Percentiles rank a stretch among this genome's conserved stretches.
Conservation (phyloP, 2,888 invertebrate genomes). For the Neoascia interrupta region DNA sequence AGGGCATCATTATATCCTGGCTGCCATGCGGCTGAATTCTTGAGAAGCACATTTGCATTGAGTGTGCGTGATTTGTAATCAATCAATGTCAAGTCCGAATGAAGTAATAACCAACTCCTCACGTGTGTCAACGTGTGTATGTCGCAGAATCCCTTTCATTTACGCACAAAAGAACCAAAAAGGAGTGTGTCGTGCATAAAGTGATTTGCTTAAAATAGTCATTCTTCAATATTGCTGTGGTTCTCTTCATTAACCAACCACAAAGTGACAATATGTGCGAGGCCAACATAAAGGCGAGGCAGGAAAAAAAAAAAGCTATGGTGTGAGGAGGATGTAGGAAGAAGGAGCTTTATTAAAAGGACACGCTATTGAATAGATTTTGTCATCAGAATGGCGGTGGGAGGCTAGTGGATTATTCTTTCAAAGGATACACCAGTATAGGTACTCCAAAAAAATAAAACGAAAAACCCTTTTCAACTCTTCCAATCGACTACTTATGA, state of each 20-base stretch:
- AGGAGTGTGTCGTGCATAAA: conserved; percentile 38
- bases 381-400: conserved; percentile 40
- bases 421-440: conserved; percentile 45
- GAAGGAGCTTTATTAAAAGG: conserved; percentile 53
- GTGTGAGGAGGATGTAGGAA: conserved; percentile 2
- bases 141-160: not conserved
- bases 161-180: conserved; percentile 36
- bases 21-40: conserved; percentile 23
- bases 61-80: conserved; percentile 51
- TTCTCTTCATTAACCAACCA: conserved; percentile 56
- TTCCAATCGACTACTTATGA: conserved; percentile 61
- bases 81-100: conserved; percentile 61
- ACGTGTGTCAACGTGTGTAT: conserved; percentile 32
- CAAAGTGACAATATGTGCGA: conserved; percentile 4
- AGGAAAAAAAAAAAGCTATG: conserved; percentile 3
- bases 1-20: conserved; percentile 43
- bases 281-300: not conserved
- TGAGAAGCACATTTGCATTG: conserved; percentile 55
- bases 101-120: conserved; percentile 46
- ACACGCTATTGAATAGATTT: conserved; percentile 64
- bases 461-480: conserved; percentile 65
- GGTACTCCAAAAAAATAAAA: conserved; percentile 4
- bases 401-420: conserved; percentile 40
- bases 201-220: conserved; percentile 66
- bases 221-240: conserved; percentile 51